These are phyloP conservation scores for Timema cristinae DNA, from an alignment of 2,888 invertebrate genomes.

Conservation along the genomic window DNA sequence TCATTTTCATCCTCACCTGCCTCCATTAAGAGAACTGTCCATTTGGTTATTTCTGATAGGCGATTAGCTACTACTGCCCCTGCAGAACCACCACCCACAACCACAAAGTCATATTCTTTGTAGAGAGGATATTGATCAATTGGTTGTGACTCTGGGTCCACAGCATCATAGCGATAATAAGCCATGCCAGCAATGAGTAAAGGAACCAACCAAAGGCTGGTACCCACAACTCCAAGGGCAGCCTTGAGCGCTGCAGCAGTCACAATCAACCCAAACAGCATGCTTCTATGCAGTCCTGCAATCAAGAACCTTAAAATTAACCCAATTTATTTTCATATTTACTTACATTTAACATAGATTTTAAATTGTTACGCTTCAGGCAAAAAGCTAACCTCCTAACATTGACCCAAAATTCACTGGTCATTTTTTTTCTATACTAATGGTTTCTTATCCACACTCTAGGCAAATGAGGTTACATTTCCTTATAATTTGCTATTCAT, in stretches of 20 bases:
- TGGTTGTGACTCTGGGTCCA: slow-evolving; percentile 76
- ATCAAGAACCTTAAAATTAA: no score
- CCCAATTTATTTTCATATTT: no score
- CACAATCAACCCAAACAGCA: slow-evolving; percentile 30
- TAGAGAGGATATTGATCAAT: slow-evolving; percentile 62
- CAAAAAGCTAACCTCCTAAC: no score
- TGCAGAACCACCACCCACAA: slow-evolving; percentile 84
- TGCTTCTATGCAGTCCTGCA: background rate
- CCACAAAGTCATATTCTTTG: slow-evolving; percentile 78
- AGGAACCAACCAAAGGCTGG: slow-evolving; percentile 78
- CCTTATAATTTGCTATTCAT: no score
- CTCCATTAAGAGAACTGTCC: slow-evolving; percentile 76
- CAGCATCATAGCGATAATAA: slow-evolving; percentile 72
- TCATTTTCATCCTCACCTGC: slow-evolving; percentile 87
- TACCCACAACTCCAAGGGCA: slow-evolving; percentile 29
- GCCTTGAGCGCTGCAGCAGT: slow-evolving; percentile 33
- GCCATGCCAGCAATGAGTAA: slow-evolving; percentile 75
- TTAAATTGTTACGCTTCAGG: no score
- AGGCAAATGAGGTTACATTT: no score
- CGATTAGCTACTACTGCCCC: slow-evolving; percentile 85
- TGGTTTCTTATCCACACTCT: no score
- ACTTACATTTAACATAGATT: no score
- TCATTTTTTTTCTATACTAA: no score
- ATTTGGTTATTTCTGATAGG: slow-evolving; percentile 65
- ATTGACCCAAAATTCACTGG: no score